These are phyloP conservation scores for Coptodon bakossiorum DNA, from an alignment of 2,113 vertebrate genomes.

Conservation along the genomic window DNA sequence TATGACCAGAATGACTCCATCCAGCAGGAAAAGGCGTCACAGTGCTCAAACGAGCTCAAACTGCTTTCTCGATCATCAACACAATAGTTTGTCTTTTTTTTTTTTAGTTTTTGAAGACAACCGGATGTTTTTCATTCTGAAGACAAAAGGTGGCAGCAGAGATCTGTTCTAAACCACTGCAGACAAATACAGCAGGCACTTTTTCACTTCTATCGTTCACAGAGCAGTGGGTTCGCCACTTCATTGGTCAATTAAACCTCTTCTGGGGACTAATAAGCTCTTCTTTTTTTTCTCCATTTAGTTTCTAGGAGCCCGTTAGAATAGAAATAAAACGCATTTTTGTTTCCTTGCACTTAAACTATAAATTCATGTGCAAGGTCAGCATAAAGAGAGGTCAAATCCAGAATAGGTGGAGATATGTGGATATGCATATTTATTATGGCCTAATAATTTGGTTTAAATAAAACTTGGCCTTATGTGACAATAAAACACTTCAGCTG, in stretches of 20 bases:
- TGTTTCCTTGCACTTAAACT: not conserved
- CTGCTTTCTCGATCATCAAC: not conserved
- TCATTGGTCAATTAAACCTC: not conserved
- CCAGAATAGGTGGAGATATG: not conserved
- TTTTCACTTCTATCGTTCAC: not conserved
- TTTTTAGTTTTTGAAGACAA: not conserved
- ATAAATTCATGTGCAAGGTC: not conserved
- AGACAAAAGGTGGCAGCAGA: conserved; percentile 38
- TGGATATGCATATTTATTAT: not conserved
- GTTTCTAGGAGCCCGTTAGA: not conserved
- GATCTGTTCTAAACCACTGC: not conserved
- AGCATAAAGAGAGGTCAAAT: not conserved
- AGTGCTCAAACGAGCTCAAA: not conserved
- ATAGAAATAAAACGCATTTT: not conserved
- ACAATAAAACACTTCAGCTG: not conserved
- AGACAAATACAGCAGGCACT: not conserved
- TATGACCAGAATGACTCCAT: not conserved
- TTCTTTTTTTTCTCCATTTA: not conserved
- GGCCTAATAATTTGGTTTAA: not conserved
- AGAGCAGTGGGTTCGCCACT: not conserved
- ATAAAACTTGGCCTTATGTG: not conserved
- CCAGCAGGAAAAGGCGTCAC: rapidly evolving
- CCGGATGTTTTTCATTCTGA: not conserved
- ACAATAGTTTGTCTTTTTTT: not conserved
- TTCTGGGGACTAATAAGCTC: not conserved